A percentile compares a stretch with the other conserved stretches of the same genome.
Evolutionary conservation across 53 echinoderm and acorn worm species (phyloP).

Genomic region (Astropecten irregularis): DNA sequence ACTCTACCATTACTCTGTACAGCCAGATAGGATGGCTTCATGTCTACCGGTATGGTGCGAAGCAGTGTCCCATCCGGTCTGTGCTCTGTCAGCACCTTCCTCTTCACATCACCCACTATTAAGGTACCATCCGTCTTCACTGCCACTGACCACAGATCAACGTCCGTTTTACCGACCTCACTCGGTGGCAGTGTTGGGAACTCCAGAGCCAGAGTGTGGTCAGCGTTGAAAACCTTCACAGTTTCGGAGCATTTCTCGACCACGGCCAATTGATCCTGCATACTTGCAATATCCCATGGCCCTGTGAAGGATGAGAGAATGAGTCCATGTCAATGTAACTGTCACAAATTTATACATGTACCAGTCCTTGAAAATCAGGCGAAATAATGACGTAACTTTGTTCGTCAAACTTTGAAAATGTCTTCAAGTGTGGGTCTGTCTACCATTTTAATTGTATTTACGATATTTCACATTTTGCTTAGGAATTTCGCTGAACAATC

Average conservation of each 20-base stretch:
- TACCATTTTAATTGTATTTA: no score
- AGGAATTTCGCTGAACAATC: no score
- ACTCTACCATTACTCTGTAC: background rate
- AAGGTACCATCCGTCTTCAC: background rate
- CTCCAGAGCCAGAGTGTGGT: background rate
- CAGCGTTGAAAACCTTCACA: background rate
- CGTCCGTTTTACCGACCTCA: background rate
- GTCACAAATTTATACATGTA: no score
- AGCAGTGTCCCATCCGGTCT: no score
- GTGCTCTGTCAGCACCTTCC: no score
- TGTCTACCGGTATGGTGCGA: background rate
- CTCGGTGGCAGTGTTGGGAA: background rate
- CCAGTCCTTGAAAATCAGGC: no score
- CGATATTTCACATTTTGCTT: no score
- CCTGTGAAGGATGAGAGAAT: background rate
- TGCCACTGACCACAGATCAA: background rate
- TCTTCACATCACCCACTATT: background rate
- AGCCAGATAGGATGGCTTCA: background rate
- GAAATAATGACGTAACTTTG: no score
- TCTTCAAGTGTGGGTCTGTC: no score
- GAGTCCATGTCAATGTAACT: no score
- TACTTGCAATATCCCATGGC: no score
- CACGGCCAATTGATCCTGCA: background rate
- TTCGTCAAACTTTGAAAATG: no score
- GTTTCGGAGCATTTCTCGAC: background rate